Base-by-base conservation (phyloP, 2,113 vertebrate species). In the Lontra canadensis region DNA sequence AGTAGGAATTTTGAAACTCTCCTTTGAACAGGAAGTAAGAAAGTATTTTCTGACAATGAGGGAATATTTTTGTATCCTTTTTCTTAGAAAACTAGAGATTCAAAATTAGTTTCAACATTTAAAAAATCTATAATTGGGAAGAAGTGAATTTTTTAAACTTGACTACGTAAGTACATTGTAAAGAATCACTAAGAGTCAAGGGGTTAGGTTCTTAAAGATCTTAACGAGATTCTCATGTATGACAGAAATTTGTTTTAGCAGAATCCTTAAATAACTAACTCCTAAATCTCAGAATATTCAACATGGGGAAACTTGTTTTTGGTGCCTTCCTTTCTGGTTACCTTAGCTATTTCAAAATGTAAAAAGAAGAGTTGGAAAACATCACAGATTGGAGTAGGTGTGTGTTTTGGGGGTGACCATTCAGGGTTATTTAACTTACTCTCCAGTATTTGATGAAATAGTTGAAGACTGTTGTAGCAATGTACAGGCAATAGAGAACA, bases 401-500 rank as follows among this genome's bases (percentile, higher is more conserved):
- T 73, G 3, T 44, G 34, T 85, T 88, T 84, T 23, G 36, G n/a
- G 9, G 17, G 8, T 2, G 0, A 52, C 7, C 25, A 6, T 88
- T 93, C 15, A 2, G 13, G 86, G 85, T 78, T 95, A 79, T 95
- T 39, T 61, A 47, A 99, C 99, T 99, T 99, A 99, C 99, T 98
- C 98, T 99, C 99, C 99, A 99, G 98, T 99, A 99, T 98, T 99
- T 99, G 98, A 99, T 98, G 98, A 99, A 99, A 99, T 99, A 99
- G 98, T 99, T 99, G 98, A 99, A 99, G 97, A 99, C 99, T 12
- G 99, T 99, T 84, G 99, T 99, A 61, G 99, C 99, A 84, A 99
- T 99, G 97, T 99, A 99, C 76, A 99, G 95, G 97, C 99, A 99
- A 98, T 99, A 99, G 94, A 99, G 88, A 98, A 99, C 99, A 92